Percentiles rank a stretch among this genome's conserved stretches.
Conservation (phyloP, 2,113 vertebrate species). For the Sinosuthora webbiana region DNA sequence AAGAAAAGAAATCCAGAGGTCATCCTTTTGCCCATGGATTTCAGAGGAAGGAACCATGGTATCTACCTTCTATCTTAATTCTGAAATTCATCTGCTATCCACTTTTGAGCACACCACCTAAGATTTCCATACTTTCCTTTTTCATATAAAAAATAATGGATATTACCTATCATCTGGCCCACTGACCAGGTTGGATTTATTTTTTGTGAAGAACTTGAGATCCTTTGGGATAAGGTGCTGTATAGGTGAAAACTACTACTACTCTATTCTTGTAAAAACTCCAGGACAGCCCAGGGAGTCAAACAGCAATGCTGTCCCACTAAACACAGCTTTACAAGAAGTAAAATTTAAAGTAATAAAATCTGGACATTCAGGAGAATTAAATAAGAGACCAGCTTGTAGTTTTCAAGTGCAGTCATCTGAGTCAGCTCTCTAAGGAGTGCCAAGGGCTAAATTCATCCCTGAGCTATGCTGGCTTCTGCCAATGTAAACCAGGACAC, state of each 20-base stretch:
- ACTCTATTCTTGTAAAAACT: neutral
- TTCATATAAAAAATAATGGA: neutral
- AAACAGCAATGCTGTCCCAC: neutral
- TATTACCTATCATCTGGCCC: neutral
- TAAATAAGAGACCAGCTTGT: conserved; percentile 40
- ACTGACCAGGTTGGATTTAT: neutral
- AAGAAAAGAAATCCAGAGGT: neutral
- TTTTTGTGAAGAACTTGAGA: neutral
- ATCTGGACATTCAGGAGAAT: neutral
- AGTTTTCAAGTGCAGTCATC: conserved; percentile 61
- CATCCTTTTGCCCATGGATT: neutral
- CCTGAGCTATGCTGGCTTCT: conserved; percentile 56
- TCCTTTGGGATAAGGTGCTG: neutral
- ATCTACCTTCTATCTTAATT: neutral
- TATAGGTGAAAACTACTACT: neutral
- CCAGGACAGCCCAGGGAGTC: neutral
- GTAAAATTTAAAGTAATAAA: neutral
- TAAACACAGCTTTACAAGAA: neutral
- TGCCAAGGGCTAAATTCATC: conserved; percentile 65
- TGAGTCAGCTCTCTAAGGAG: conserved; percentile 61
- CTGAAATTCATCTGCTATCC: neutral
- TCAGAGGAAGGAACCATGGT: neutral
- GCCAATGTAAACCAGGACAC: conserved; percentile 63
- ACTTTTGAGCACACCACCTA: neutral
- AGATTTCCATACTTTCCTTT: neutral